These are phyloP conservation scores for Pachyrhynchus sulphureomaculatus DNA, from an alignment of 1,140 invertebrate species.

Conservation along the genomic window DNA sequence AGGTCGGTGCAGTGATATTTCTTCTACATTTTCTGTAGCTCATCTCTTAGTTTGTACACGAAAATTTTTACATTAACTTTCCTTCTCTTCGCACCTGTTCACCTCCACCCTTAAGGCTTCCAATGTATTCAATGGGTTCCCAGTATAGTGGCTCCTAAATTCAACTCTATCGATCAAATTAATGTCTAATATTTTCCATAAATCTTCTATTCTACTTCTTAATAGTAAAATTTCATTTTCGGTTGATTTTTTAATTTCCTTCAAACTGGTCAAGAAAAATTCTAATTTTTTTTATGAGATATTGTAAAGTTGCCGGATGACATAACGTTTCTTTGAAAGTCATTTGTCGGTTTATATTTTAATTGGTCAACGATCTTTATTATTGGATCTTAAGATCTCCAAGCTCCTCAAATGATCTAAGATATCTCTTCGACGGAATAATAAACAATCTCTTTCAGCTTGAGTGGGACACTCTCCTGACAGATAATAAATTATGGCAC, in stretches of 20 bases:
- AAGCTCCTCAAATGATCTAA: no score
- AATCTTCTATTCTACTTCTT: slow-evolving; percentile 54
- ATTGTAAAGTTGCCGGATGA: slow-evolving; percentile 57
- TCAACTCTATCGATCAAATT: slow-evolving; percentile 54
- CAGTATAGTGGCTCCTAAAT: slow-evolving; percentile 56
- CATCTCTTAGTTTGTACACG: slow-evolving; percentile 65
- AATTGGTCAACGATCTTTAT: slow-evolving; percentile 59
- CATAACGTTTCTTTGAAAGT: slow-evolving; percentile 58
- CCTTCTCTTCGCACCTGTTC: slow-evolving; percentile 60
- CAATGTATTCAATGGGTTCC: slow-evolving; percentile 55
- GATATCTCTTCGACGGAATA: no score
- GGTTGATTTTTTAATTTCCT: slow-evolving; percentile 24
- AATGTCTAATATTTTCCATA: slow-evolving; percentile 67
- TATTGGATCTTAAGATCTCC: slow-evolving; percentile 57
- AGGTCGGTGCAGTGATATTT: slow-evolving; percentile 64
- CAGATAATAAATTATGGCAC: no score
- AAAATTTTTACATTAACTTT: slow-evolving; percentile 67
- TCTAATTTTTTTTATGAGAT: slow-evolving; percentile 57
- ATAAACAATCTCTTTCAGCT: no score
- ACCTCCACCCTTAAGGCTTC: slow-evolving; percentile 61
- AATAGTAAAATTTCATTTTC: slow-evolving; percentile 51
- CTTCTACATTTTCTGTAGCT: slow-evolving; percentile 72
- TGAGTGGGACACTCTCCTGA: no score
- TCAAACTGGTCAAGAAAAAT: slow-evolving; percentile 45
- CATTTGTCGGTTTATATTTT: slow-evolving; percentile 54